phyloP scores from a whole-genome alignment of 30 jellyfish, hydroid and myxozoan species.

The Hydra vulgaris region DNA sequence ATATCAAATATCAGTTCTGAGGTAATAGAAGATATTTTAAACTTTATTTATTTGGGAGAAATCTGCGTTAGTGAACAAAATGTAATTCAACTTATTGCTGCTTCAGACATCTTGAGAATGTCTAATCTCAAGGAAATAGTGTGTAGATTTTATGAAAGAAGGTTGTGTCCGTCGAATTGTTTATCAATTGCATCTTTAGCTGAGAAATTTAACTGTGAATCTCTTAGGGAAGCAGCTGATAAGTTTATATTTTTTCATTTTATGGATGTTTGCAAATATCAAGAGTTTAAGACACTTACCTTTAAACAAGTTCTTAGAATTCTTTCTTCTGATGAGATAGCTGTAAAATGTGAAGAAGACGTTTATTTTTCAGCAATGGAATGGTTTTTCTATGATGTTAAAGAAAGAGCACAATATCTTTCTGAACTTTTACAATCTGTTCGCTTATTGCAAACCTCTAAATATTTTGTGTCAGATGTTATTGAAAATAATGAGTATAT shows the following conservation, averaged over 20 bases:
- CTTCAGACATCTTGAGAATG: slow-evolving; percentile 77
- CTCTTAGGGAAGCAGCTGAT: slow-evolving; percentile 79
- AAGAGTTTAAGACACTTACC: slow-evolving; percentile 57
- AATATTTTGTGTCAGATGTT: slow-evolving; percentile 73
- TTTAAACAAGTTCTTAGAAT: slow-evolving; percentile 57
- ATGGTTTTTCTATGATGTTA: slow-evolving; percentile 58
- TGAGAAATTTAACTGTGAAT: slow-evolving; percentile 70
- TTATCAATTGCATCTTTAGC: slow-evolving; percentile 90
- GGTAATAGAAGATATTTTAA: slow-evolving; percentile 78
- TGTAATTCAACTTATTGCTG: slow-evolving; percentile 70
- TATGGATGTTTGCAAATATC: slow-evolving; percentile 73
- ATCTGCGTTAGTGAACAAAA: slow-evolving; percentile 80
- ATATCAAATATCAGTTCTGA: slow-evolving; percentile 16
- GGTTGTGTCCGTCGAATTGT: slow-evolving; percentile 81
- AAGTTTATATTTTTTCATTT: slow-evolving; percentile 49
- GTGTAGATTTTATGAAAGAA: slow-evolving; percentile 83
- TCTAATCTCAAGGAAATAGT: slow-evolving; percentile 66
- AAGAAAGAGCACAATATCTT: slow-evolving; percentile 24
- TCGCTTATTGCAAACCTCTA: slow-evolving; percentile 52
- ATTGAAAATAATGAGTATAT: slow-evolving; percentile 37
- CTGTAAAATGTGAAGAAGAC: slow-evolving; percentile 62
- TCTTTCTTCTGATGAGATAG: slow-evolving; percentile 42
- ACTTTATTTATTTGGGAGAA: slow-evolving; percentile 82
- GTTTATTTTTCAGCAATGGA: slow-evolving; percentile 65
- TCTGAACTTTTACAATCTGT: slow-evolving; percentile 45